A percentile compares a stretch with the other conserved stretches of the same genome.
These are phyloP conservation scores for Cephalotes varians DNA, from an alignment of 2,888 invertebrate species.

Conservation along the genomic window DNA sequence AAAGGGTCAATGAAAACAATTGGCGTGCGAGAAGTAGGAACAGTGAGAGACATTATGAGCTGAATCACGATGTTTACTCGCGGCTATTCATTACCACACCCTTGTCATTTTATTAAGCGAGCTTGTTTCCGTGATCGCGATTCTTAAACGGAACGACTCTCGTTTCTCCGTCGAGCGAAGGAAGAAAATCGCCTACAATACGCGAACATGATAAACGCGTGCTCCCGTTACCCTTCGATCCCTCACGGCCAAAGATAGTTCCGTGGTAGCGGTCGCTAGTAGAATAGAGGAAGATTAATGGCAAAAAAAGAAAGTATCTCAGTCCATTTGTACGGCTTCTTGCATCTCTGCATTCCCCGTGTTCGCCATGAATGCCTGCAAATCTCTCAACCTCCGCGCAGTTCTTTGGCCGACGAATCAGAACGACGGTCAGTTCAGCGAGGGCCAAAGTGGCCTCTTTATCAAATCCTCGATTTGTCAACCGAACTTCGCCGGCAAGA, in stretches of 20 bases:
- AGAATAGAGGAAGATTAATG: conserved; percentile 43
- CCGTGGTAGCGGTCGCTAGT: conserved; percentile 18
- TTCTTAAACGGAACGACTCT: conserved; percentile 38
- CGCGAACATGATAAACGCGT: conserved; percentile 49
- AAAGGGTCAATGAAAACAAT: not conserved
- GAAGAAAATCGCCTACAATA: conserved; percentile 38
- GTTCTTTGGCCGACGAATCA: conserved; percentile 28
- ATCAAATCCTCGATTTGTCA: conserved; percentile 45
- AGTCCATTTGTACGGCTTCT: conserved; percentile 53
- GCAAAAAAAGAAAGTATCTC: not conserved
- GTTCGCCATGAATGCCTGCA: conserved; percentile 38
- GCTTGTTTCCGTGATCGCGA: conserved; percentile 24
- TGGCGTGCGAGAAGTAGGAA: not conserved
- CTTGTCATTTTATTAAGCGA: conserved; percentile 31
- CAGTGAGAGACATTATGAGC: not conserved
- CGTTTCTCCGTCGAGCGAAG: conserved; percentile 13
- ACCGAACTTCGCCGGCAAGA: conserved; percentile 25
- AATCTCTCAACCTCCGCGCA: conserved; percentile 24
- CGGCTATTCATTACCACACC: not conserved
- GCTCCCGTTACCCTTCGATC: conserved; percentile 54
- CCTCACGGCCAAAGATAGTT: conserved; percentile 38
- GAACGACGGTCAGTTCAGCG: conserved; percentile 33
- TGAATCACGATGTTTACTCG: conserved; percentile 18
- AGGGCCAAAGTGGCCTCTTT: conserved; percentile 32
- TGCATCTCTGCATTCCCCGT: conserved; percentile 10